phyloP scores from a whole-genome alignment of 2,888 invertebrate species.

The Branchellion lobata region DNA sequence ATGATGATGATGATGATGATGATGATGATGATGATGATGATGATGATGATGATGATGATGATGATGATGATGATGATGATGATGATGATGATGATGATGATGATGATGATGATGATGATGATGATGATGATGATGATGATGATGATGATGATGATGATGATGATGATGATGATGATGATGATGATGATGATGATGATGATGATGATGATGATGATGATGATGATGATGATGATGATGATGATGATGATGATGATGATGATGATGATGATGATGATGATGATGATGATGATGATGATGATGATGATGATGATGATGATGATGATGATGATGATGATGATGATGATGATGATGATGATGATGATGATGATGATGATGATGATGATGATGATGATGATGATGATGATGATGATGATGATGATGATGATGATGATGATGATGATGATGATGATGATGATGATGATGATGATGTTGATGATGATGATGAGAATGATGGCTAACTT shows the following conservation, averaged over 20 bases:
- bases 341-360: slow-evolving; percentile 14
- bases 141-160: no score
- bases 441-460: background rate
- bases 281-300: slow-evolving; percentile 34
- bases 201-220: slow-evolving; percentile 31
- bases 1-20: slow-evolving; percentile 36
- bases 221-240: slow-evolving; percentile 43
- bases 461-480: slow-evolving; percentile 10
- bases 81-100: no score
- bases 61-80: no score
- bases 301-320: slow-evolving; percentile 21
- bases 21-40: slow-evolving; percentile 21
- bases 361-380: slow-evolving; percentile 1
- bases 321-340: background rate
- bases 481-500: background rate
- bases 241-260: slow-evolving; percentile 46
- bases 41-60: slow-evolving; percentile 7
- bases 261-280: slow-evolving; percentile 43
- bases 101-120: background rate
- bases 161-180: no score
- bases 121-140: no score
- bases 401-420: background rate
- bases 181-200: no score
- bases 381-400: slow-evolving; percentile 27
- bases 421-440: slow-evolving; percentile 31